Evolutionary conservation across 2,888 invertebrate species (phyloP).

Genomic region (Adelognathus sp.): DNA sequence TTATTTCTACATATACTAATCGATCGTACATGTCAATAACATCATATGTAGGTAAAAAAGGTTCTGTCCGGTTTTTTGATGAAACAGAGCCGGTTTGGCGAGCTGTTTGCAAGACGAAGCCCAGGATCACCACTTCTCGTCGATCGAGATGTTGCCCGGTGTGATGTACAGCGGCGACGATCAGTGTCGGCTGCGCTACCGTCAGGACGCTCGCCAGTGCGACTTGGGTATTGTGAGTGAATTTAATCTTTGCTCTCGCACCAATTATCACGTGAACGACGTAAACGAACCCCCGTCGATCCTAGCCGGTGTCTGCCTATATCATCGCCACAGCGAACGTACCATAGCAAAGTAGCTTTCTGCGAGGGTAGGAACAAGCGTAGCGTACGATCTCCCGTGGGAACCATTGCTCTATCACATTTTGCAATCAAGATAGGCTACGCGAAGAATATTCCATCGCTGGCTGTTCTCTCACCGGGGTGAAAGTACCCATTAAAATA

Average conservation of each 20-base stretch:
- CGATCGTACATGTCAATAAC: too few relatives aligned
- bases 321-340: neutral
- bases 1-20: too few relatives aligned
- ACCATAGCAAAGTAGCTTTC: neutral
- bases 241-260: neutral
- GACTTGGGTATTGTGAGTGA: conserved; percentile 75
- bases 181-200: conserved; percentile 83
- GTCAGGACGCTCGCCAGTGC: conserved; percentile 81
- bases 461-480: neutral
- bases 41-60: too few relatives aligned
- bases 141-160: conserved; percentile 78
- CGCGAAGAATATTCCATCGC: conserved; percentile 22
- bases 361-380: neutral
- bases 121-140: conserved; percentile 73
- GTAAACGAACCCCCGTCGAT: neutral
- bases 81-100: conserved; percentile 82
- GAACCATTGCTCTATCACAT: conserved; percentile 19
- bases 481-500: conserved; percentile 32
- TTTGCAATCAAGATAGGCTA: conserved; percentile 19
- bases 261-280: neutral
- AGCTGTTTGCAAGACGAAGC: conserved; percentile 84
- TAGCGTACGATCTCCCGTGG: neutral
- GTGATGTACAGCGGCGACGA: conserved; percentile 84
- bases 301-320: neutral
- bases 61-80: too few relatives aligned